Percentiles rank a stretch among this genome's conserved stretches.
Evolutionary conservation across 2,113 vertebrate species (phyloP).

Genomic region (Heterotilapia buettikoferi): DNA sequence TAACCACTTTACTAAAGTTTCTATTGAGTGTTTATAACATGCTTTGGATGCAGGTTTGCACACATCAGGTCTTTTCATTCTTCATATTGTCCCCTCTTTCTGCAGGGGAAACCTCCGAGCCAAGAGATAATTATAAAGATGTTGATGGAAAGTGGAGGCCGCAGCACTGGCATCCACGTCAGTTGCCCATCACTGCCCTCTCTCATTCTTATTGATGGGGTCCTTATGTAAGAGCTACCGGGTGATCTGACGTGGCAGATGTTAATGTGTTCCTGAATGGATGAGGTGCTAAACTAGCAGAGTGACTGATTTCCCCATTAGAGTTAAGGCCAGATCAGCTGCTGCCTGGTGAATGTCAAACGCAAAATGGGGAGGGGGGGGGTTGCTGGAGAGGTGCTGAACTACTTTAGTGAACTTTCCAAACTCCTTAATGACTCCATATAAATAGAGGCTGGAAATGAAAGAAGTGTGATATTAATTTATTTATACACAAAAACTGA

Average conservation of each 20-base stretch:
- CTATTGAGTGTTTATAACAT: neutral
- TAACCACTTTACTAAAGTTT: neutral
- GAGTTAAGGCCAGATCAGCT: neutral
- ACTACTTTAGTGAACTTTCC: neutral
- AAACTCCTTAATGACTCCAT: neutral
- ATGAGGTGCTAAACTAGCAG: neutral
- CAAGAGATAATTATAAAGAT: slow-evolving; percentile 34
- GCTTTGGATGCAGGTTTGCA: neutral
- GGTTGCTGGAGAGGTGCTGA: neutral
- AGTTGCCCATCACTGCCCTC: neutral
- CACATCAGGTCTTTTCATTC: neutral
- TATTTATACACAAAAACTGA: neutral
- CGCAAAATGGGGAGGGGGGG: neutral
- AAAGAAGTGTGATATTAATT: neutral
- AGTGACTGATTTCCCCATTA: neutral
- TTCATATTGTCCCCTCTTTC: neutral
- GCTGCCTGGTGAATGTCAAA: neutral
- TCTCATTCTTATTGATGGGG: neutral
- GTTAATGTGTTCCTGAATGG: neutral
- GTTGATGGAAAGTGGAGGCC: slow-evolving; percentile 36
- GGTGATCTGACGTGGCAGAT: slow-evolving; percentile 27
- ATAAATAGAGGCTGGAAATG: neutral
- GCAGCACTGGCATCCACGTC: slow-evolving; percentile 2
- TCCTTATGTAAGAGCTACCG: neutral
- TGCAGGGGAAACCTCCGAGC: neutral